Evolutionary conservation across 2,888 invertebrate genomes (phyloP).

Genomic region (Troilus luridus): DNA sequence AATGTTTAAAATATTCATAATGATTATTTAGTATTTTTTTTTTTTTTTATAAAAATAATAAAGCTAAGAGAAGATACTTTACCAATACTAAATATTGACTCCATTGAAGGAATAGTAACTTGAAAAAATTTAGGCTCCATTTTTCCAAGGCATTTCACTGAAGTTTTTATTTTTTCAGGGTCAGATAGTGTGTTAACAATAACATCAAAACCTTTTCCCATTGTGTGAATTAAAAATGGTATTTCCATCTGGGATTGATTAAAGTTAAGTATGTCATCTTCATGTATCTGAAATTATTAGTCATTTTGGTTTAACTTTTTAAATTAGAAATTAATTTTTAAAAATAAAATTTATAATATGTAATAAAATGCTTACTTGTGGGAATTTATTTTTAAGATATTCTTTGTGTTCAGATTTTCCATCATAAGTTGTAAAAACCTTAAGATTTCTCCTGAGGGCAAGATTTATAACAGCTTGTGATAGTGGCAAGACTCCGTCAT

Average conservation of each 20-base stretch:
- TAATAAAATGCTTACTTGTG: background rate
- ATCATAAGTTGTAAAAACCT: constrained; percentile 51
- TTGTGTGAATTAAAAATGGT: constrained; percentile 49
- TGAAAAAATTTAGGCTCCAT: constrained; percentile 23
- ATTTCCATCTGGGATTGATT: constrained; percentile 43
- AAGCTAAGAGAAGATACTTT: background rate
- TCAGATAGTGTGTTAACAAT: constrained; percentile 57
- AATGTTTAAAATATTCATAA: background rate
- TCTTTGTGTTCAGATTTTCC: constrained; percentile 18
- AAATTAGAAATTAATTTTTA: background rate
- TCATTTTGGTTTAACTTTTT: background rate
- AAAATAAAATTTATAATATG: background rate
- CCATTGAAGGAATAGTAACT: constrained; percentile 13
- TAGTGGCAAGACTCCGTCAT: constrained; percentile 73
- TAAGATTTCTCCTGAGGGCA: background rate
- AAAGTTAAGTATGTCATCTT: background rate
- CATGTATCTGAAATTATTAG: constrained; percentile 26
- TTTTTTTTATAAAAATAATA: background rate
- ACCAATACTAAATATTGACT: background rate
- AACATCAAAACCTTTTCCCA: constrained; percentile 57
- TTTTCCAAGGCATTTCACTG: constrained; percentile 39
- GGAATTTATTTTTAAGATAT: constrained; percentile 16
- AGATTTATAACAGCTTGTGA: constrained; percentile 73
- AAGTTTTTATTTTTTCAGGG: constrained; percentile 49
- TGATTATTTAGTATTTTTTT: background rate